Conservation (phyloP, 2,888 invertebrate genomes). For the Maniola hyperantus region DNA sequence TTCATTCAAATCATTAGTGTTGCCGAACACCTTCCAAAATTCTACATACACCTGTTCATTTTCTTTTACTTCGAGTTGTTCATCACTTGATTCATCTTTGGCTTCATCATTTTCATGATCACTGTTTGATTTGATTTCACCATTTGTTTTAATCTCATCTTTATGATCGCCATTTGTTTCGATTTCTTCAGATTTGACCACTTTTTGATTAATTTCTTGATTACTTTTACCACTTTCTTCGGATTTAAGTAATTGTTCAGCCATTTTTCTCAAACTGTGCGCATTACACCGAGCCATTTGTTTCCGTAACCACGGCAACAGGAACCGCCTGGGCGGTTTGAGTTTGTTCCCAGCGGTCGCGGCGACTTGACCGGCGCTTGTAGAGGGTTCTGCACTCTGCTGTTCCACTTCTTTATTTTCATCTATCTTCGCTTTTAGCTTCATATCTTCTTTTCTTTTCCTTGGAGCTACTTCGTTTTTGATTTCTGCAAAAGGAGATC, state of each 20-base stretch:
- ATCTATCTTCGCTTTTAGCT: constrained; percentile 32
- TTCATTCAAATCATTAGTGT: constrained; percentile 65
- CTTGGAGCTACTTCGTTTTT: constrained; percentile 40
- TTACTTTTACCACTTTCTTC: not conserved
- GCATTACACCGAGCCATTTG: constrained; percentile 44
- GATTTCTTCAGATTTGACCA: constrained; percentile 28
- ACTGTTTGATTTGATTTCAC: not conserved
- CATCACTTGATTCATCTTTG: constrained; percentile 20
- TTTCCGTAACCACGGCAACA: constrained; percentile 53
- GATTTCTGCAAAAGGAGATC: constrained; percentile 43
- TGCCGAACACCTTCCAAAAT: constrained; percentile 65
- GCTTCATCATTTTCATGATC: not conserved
- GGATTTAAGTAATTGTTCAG: constrained; percentile 46
- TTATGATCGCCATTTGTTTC: not conserved
- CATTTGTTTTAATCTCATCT: not conserved
- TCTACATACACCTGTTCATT: constrained; percentile 42
- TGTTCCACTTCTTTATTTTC: constrained; percentile 37
- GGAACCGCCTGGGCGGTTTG: constrained; percentile 52
- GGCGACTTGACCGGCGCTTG: constrained; percentile 39
- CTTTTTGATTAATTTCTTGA: not conserved
- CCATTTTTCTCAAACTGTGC: constrained; percentile 46
- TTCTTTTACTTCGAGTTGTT: constrained; percentile 10
- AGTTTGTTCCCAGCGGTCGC: constrained; percentile 38
- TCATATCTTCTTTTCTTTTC: constrained; percentile 44
- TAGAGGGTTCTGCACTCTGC: constrained; percentile 28